Evolutionary conservation across 2,797 vertebrate genomes (phyloP).

Genomic region (Cheirogaleus major): DNA sequence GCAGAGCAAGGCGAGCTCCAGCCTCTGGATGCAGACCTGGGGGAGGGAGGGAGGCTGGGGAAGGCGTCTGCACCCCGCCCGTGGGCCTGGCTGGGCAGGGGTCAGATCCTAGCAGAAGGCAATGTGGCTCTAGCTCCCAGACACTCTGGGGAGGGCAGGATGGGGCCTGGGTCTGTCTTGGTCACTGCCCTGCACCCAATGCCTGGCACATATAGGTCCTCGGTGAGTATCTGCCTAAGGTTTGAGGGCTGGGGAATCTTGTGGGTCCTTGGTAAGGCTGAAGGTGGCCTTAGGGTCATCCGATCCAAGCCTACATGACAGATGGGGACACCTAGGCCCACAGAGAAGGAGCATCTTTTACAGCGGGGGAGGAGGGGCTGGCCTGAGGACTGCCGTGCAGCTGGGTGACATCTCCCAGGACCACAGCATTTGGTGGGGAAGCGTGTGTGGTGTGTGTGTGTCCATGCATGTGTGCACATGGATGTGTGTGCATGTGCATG

Average conservation of each 20-base stretch:
- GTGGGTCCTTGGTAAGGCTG: not conserved
- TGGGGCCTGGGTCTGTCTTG: not conserved
- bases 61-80: accelerated
- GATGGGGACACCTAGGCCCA: too few relatives aligned
- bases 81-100: not conserved
- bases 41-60: not conserved
- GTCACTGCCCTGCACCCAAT: accelerated
- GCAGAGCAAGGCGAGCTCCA: constrained; percentile 49
- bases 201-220: not conserved
- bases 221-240: accelerated
- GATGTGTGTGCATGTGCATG: not conserved
- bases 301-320: not conserved
- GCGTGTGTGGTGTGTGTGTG: not conserved
- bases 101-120: not conserved
- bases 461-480: accelerated
- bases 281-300: not conserved
- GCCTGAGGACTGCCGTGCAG: not conserved
- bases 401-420: not conserved
- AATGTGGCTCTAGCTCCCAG: not conserved
- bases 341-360: not conserved
- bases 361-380: not conserved
- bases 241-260: not conserved
- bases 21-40: constrained; percentile 59
- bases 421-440: not conserved
- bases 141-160: not conserved